Base-by-base conservation (phyloP, 2,888 invertebrate species). In the Harpalus rufipes region DNA sequence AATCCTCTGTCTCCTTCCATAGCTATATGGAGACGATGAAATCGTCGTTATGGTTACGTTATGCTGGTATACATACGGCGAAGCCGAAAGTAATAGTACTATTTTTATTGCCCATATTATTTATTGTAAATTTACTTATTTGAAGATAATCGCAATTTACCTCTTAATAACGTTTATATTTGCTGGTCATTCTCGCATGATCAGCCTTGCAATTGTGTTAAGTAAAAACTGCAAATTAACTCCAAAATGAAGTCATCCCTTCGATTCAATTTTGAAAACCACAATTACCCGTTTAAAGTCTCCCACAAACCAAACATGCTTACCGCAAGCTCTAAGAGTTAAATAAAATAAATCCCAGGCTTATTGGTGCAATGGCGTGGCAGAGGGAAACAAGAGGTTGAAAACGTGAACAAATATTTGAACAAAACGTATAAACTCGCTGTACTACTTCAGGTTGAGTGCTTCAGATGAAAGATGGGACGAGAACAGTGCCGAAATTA, bases 311-410 rank as follows among this genome's bases (percentile, higher is more conserved):
- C 72, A 41, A 44, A 74, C 72, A 68, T 14, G 41, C 41, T 44
- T 14, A 16, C 72, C 72, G 12, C 41, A 74, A 41, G 68, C 63
- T 18, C 41, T 51, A 81, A 81, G 81, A 81, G 81, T 81, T 81
- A 81, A 81, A 81, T 68, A 81, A 68, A 81, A 81, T 81, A 81
- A 81, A 81, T 81, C 68, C 56, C 32, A 51, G 56, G 81, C 68
- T 18, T 56, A 81, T 51, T 68, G 68, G 61, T 74, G 39, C 68
- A 32, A 16, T 12, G 68, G 41, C 68, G 12, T 7, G 14, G n/a
- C 21, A 21, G 21, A 8, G n/a, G 68, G 32, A 12, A 10, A 16
- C 32, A 12, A 44, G 44, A 51, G 72, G 72, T n/a, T 14, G 65
- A 1, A 51, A 51, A 58, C 81, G 16, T 10, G 58, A 82, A 72